These are phyloP conservation scores for Murina feae DNA, from an alignment of 2,113 vertebrate genomes.

Conservation along the genomic window DNA sequence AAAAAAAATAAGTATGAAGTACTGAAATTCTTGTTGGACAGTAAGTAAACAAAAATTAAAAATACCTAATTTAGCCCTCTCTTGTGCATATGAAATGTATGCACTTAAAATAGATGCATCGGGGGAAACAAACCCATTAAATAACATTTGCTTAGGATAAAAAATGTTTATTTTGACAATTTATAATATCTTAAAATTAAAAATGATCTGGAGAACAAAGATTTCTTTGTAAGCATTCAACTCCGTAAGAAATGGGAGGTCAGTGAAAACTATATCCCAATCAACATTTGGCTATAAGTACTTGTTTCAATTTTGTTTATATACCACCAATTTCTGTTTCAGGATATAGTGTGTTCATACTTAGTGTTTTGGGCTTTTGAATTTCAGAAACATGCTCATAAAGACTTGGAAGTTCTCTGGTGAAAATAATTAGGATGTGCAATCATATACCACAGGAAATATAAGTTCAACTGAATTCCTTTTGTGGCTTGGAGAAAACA, in stretches of 20 bases:
- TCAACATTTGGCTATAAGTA: conserved; percentile 7
- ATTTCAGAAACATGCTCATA: conserved; percentile 29
- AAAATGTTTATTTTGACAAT: conserved; percentile 59
- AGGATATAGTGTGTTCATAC: background rate
- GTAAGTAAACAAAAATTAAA: conserved; percentile 26
- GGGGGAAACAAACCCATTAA: background rate
- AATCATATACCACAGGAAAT: conserved; percentile 2
- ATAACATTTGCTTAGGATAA: background rate
- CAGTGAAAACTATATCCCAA: conserved; percentile 7
- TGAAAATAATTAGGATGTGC: conserved; percentile 33
- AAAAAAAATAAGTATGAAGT: conserved; percentile 10
- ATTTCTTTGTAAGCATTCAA: conserved; percentile 34
- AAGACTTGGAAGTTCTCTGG: background rate
- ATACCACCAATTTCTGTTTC: conserved; percentile 24
- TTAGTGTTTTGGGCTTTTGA: conserved; percentile 24
- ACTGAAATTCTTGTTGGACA: conserved; percentile 16
- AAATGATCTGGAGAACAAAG: conserved; percentile 10
- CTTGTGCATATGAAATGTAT: conserved; percentile 28
- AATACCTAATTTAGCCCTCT: conserved; percentile 8
- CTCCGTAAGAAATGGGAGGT: conserved; percentile 21
- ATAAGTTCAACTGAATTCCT: conserved; percentile 26
- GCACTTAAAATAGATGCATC: conserved; percentile 7
- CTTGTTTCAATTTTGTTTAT: background rate
- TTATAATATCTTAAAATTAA: conserved; percentile 46
- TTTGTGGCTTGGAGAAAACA: conserved; percentile 46